Conservation (phyloP, 2,888 invertebrate genomes). For the Lycaena phlaeas region DNA sequence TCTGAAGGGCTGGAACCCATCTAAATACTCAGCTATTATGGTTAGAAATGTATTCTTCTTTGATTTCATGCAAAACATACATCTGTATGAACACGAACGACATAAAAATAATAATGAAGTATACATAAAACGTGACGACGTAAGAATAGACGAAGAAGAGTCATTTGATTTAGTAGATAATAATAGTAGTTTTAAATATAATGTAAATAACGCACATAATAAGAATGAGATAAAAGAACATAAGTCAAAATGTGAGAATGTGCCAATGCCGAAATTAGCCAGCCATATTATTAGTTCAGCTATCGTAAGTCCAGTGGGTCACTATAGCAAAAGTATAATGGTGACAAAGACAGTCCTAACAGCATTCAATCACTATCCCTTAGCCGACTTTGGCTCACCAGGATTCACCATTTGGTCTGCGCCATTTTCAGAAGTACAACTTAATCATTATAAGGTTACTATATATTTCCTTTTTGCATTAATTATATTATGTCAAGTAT, state of each 20-base stretch:
- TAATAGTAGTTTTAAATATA: constrained; percentile 28
- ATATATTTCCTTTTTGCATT: too few relatives aligned
- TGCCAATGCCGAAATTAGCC: constrained; percentile 53
- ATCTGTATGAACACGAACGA: constrained; percentile 26
- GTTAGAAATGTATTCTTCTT: constrained; percentile 81
- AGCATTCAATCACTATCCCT: constrained; percentile 83
- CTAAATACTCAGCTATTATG: constrained; percentile 73
- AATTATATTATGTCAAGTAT: too few relatives aligned
- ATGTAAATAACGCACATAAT: constrained; percentile 23
- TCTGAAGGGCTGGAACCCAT: constrained; percentile 49
- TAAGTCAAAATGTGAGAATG: constrained; percentile 37
- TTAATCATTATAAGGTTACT: constrained; percentile 79
- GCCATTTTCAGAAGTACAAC: constrained; percentile 72
- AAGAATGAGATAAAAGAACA: constrained; percentile 23
- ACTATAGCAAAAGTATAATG: constrained; percentile 82
- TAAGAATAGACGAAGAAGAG: constrained; percentile 37
- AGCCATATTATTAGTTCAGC: constrained; percentile 69
- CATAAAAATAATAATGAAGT: constrained; percentile 34
- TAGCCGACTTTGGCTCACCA: constrained; percentile 72
- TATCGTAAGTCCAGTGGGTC: constrained; percentile 74
- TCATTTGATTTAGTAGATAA: constrained; percentile 37
- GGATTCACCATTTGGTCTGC: constrained; percentile 72
- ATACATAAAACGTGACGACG: constrained; percentile 55
- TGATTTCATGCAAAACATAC: constrained; percentile 57
- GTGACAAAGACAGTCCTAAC: constrained; percentile 76